Evolutionary conservation across 2,113 vertebrate species (phyloP).

Genomic region (Pangasianodon hypophthalmus): DNA sequence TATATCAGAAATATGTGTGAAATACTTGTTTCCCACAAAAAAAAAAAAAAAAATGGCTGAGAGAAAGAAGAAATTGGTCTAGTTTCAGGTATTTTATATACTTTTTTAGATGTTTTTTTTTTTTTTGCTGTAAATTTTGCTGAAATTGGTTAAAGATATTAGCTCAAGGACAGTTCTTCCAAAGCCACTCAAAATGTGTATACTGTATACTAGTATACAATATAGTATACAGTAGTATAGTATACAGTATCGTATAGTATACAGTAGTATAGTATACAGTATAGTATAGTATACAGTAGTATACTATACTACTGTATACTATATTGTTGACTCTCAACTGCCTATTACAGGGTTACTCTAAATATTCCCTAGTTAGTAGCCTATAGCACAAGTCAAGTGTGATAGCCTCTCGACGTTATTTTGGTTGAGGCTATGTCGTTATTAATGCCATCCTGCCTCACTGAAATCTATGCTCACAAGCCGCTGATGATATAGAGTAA

Average conservation of each 20-base stretch:
- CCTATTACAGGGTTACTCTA: neutral
- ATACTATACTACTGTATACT: too few species aligned
- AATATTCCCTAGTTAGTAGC: neutral
- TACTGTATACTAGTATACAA: too few species aligned
- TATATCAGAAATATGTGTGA: neutral
- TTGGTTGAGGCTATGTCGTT: neutral
- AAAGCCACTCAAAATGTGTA: neutral
- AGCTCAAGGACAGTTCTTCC: too few species aligned
- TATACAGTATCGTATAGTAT: too few species aligned
- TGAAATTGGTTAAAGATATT: neutral
- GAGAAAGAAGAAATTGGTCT: neutral
- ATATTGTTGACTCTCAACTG: too few species aligned
- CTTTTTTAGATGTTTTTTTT: neutral
- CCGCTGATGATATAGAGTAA: neutral
- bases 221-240: too few species aligned
- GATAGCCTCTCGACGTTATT: neutral
- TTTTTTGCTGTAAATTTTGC: neutral
- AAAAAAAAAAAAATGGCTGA: neutral
- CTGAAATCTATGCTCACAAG: neutral
- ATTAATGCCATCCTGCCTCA: too few species aligned
- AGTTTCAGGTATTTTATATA: neutral
- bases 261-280: too few species aligned
- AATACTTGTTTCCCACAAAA: neutral
- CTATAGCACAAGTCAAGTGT: neutral
- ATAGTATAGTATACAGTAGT: too few species aligned